A percentile compares a stretch with the other conserved stretches of the same genome.
These are phyloP conservation scores for Triplophysa bombifrons DNA, from an alignment of 2,797 vertebrate species.

Conservation along the genomic window DNA sequence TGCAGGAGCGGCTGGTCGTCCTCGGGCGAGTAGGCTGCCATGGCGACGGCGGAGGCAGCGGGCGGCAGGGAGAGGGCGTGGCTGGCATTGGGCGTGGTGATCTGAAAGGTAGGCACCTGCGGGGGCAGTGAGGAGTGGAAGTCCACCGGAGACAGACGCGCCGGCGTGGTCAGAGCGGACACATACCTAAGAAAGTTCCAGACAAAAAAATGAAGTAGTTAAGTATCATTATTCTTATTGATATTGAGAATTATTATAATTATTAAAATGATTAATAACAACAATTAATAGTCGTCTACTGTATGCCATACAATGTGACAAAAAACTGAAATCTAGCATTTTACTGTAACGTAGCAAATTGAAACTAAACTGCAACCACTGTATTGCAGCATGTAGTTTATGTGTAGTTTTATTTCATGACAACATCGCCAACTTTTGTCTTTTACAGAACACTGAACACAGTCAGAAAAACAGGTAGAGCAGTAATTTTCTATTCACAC, in stretches of 20 bases:
- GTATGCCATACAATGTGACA: no score
- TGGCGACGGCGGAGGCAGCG: conserved; percentile 75
- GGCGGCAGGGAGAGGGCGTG: conserved; percentile 91
- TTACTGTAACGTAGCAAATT: no score
- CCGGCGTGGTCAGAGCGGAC: conserved; percentile 95
- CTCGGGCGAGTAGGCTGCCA: conserved; percentile 82
- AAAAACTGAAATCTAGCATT: no score
- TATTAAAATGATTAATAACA: no score
- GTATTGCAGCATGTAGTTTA: no score
- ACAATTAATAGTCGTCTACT: no score
- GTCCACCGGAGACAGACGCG: conserved; percentile 93
- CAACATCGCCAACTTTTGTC: not conserved
- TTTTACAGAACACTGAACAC: not conserved
- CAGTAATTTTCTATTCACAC: conserved; percentile 43
- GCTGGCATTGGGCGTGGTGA: conserved; percentile 91
- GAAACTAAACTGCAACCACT: no score
- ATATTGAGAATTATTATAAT: no score
- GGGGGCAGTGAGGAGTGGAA: conserved; percentile 90
- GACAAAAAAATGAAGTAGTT: not conserved
- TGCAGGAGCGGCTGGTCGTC: conserved; percentile 91
- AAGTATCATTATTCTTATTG: no score
- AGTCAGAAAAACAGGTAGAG: not conserved
- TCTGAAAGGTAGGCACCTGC: conserved; percentile 95
- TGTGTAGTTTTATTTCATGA: no score
- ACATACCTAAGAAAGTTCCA: conserved; percentile 83